Conservation (phyloP, 2,888 invertebrate genomes). For the Tachina lurida region DNA sequence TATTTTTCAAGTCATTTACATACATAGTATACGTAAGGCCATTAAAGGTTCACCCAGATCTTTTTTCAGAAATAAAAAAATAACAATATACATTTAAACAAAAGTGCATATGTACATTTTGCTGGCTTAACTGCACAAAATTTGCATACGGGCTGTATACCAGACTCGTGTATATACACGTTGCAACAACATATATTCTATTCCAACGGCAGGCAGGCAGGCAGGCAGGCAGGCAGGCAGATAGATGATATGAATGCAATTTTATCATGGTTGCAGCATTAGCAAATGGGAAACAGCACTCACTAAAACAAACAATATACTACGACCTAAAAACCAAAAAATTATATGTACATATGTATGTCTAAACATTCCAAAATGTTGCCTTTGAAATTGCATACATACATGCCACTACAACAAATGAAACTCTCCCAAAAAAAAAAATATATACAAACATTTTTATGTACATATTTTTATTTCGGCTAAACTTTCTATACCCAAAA, state of each 20-base stretch:
- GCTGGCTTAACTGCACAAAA: constrained; percentile 13
- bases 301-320: constrained; percentile 25
- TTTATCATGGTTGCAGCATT: constrained; percentile 70
- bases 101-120: constrained; percentile 34
- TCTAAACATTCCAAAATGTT: constrained; percentile 43
- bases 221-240: too few relatives aligned
- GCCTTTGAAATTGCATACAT: constrained; percentile 40
- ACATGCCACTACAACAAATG: constrained; percentile 35
- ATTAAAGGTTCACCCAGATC: constrained; percentile 67
- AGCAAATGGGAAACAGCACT: constrained; percentile 57
- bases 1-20: constrained; percentile 28
- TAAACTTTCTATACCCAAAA: constrained; percentile 60
- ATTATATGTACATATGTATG: not conserved
- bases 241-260: constrained; percentile 65
- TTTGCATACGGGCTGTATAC: constrained; percentile 60
- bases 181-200: constrained; percentile 47
- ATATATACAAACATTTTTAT: not conserved
- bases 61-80: constrained; percentile 13
- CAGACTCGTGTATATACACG: constrained; percentile 31
- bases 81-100: constrained; percentile 19
- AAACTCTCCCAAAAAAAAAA: constrained; percentile 32
- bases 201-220: not conserved
- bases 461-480: constrained; percentile 15
- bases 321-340: constrained; percentile 63
- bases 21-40: constrained; percentile 40